Evolutionary conservation across 2,113 vertebrate species (phyloP), one percentile per base, ranked within the genome.

Genomic region (Gorsachius goisagi): DNA sequence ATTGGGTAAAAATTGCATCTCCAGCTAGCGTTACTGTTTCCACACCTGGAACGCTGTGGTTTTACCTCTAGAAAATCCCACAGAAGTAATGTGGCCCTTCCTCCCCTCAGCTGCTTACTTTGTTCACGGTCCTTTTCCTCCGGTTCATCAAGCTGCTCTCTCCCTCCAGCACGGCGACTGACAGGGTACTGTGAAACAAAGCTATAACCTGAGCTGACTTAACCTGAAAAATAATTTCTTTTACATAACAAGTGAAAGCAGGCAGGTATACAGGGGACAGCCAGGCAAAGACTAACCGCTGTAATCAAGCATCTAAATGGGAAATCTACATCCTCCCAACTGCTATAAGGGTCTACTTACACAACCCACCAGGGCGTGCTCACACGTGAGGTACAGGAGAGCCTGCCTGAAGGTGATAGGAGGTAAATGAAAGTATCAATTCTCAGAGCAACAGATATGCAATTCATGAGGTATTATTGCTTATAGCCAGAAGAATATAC

Each of bases 21-120:
- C n/a, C 83, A 85, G 62, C 62, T 59, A 64, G 26, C 10, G n/a
- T 9, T 23, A 11, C 59, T 20, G 9, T 21, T 16, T 35, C 64
- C 53, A 37, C 23, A 33, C 17, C n/a, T 35, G 24, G 47, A 49
- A 58, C 0, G 0, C 1, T 16, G 47, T 10, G 21, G 30, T 27
- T 86, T 84, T 53, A 84, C 33, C 44, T 28, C 30, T 20, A 59
- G n/a, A 69, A 75, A 41, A 78, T 4, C 33, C 49, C 63, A 52
- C 45, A 74, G 33, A 53, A 74, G 15, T 6, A n/a, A 62, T 0
- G 3, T 6, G 22, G 52, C 63, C 4, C 49, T 35, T 80, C 37
- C 10, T 80, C 33, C 18, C 79, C 28, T 26, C 41, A 32, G 33
- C 12, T 21, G n/a, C 60, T 74, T 69, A 6, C 72, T 64, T 37